phyloP scores from a whole-genome alignment of 2,113 vertebrate genomes.

The Centropristis striata region DNA sequence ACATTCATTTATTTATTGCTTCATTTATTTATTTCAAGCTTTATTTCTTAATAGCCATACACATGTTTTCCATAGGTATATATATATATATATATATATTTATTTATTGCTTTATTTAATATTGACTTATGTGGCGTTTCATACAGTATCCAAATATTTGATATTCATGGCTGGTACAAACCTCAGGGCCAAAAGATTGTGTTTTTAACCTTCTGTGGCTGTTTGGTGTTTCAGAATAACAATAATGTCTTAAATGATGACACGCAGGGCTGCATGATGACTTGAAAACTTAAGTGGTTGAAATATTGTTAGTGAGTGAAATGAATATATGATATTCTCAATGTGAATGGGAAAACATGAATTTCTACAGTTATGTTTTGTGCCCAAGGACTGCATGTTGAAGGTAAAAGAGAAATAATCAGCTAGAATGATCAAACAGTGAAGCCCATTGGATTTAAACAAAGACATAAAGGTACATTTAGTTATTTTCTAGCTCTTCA shows the following conservation, averaged over 20 bases:
- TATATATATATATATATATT: too few relatives aligned
- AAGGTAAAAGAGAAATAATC: background rate
- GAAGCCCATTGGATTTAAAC: background rate
- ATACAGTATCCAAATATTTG: background rate
- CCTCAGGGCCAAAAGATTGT: slow-evolving; percentile 38
- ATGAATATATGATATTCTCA: background rate
- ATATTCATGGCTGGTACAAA: slow-evolving; percentile 23
- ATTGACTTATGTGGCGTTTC: too few relatives aligned
- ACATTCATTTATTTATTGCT: too few relatives aligned
- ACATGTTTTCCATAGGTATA: too few relatives aligned
- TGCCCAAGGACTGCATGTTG: background rate
- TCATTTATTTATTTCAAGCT: too few relatives aligned
- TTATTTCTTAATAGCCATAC: too few relatives aligned
- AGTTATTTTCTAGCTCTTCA: background rate
- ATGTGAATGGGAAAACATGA: background rate
- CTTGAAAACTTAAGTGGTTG: slow-evolving; percentile 7
- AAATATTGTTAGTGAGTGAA: background rate
- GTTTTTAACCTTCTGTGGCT: background rate
- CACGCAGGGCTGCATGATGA: slow-evolving; percentile 29
- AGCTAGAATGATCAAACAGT: background rate
- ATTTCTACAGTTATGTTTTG: background rate
- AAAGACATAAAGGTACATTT: background rate
- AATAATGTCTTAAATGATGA: slow-evolving; percentile 51
- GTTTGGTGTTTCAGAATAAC: slow-evolving; percentile 28
- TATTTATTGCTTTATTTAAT: too few relatives aligned